phyloP scores from a whole-genome alignment of 2,888 invertebrate genomes.

The Tetranychus piercei region DNA sequence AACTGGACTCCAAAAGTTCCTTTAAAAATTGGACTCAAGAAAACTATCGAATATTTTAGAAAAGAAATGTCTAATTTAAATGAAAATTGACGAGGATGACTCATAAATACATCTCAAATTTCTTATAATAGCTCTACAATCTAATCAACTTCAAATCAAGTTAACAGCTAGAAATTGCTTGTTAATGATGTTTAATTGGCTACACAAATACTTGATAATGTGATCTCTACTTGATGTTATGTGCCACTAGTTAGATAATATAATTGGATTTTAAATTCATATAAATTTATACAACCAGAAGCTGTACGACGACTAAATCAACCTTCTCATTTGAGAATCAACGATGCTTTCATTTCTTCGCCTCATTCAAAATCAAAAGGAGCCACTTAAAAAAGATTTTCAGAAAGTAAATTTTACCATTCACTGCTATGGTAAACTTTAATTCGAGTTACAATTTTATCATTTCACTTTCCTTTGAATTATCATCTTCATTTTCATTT shows the following conservation, averaged over 20 bases:
- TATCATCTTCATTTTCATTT: too few relatives aligned
- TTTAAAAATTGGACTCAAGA: conserved; percentile 63
- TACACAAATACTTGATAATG: neutral
- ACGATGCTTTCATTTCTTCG: too few relatives aligned
- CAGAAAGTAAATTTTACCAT: too few relatives aligned
- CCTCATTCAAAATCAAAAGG: too few relatives aligned
- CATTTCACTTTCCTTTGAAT: too few relatives aligned
- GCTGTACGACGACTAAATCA: too few relatives aligned
- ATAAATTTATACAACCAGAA: too few relatives aligned
- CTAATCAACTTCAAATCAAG: neutral
- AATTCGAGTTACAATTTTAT: too few relatives aligned
- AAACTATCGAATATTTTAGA: conserved; percentile 78
- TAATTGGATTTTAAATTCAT: too few relatives aligned
- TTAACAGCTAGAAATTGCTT: neutral
- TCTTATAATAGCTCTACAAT: neutral
- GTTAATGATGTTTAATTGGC: neutral
- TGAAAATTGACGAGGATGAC: neutral
- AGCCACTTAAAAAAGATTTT: too few relatives aligned
- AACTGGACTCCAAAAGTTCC: conserved; percentile 82
- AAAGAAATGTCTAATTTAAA: conserved; percentile 1
- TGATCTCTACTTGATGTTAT: neutral
- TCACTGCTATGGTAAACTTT: too few relatives aligned
- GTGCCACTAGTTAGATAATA: neutral
- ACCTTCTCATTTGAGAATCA: too few relatives aligned
- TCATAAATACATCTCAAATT: neutral